Evolutionary conservation across 1,140 invertebrate species (phyloP).

Genomic region (Calephelis virginiensis): DNA sequence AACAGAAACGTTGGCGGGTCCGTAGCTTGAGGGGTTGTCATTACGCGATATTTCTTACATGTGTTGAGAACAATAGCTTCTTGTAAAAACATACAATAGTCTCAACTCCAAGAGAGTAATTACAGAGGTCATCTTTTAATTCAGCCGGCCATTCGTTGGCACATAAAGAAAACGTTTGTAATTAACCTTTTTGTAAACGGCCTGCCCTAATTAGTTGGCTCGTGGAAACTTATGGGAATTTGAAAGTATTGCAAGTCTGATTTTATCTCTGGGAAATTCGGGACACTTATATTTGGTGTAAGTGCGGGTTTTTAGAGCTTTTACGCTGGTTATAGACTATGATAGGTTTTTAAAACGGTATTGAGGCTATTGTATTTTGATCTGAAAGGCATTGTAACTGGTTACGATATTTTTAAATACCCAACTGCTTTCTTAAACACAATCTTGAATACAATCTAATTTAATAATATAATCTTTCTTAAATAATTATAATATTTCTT

Average conservation of each 20-base stretch:
- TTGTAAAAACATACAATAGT: conserved; percentile 14
- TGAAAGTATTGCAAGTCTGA: background rate
- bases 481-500: no score
- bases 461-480: no score
- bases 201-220: conserved; percentile 10
- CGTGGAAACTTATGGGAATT: conserved; percentile 8
- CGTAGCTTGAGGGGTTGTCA: background rate
- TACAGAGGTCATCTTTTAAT: conserved; percentile 17
- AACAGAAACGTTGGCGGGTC: no score
- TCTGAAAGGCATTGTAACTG: no score
- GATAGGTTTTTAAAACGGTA: no score
- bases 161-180: conserved; percentile 17
- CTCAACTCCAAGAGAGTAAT: background rate
- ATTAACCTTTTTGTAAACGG: conserved; percentile 16
- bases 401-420: no score
- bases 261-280: background rate
- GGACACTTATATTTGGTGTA: no score
- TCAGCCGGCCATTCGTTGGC: conserved; percentile 7
- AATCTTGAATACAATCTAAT: no score
- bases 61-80: background rate
- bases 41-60: conserved; percentile 4
- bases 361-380: no score
- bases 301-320: no score
- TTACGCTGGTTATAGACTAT: no score
- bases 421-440: no score